These are phyloP conservation scores for Hydrolagus affinis DNA, from an alignment of 2,113 vertebrate genomes.

Conservation along the genomic window DNA sequence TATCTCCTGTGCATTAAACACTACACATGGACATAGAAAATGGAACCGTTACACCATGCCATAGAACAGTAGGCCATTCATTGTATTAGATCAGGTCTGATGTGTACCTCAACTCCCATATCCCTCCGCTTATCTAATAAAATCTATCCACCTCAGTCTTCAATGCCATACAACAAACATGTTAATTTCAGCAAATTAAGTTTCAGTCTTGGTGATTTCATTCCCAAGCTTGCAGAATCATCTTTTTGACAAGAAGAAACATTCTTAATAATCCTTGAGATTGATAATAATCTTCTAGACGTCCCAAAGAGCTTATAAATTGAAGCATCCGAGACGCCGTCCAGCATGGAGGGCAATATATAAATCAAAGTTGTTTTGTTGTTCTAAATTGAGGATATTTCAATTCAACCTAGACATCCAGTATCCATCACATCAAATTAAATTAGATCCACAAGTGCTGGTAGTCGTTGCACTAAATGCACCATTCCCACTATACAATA, in stretches of 20 bases:
- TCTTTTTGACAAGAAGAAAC: background rate
- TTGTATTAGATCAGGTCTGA: background rate
- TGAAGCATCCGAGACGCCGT: too few species aligned
- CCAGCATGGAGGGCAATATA: too few species aligned
- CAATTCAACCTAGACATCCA: background rate
- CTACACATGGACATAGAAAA: too few species aligned
- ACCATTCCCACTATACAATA: background rate
- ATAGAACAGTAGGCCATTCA: too few species aligned
- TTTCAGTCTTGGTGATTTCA: background rate
- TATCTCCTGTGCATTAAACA: too few species aligned
- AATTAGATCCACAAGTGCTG: background rate
- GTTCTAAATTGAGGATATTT: background rate
- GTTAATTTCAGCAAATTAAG: background rate
- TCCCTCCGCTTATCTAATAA: background rate
- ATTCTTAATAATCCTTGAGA: too few species aligned
- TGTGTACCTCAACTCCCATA: background rate
- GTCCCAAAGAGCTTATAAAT: too few species aligned
- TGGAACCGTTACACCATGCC: too few species aligned
- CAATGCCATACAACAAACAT: background rate
- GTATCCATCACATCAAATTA: background rate
- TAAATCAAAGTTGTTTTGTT: too few species aligned
- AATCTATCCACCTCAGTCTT: background rate
- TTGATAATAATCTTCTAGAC: too few species aligned
- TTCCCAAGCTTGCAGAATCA: background rate
- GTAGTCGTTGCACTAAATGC: background rate